These are phyloP conservation scores for Paragorgia papillata DNA, from an alignment of 92 coral and sea anemone genomes.

Conservation along the genomic window DNA sequence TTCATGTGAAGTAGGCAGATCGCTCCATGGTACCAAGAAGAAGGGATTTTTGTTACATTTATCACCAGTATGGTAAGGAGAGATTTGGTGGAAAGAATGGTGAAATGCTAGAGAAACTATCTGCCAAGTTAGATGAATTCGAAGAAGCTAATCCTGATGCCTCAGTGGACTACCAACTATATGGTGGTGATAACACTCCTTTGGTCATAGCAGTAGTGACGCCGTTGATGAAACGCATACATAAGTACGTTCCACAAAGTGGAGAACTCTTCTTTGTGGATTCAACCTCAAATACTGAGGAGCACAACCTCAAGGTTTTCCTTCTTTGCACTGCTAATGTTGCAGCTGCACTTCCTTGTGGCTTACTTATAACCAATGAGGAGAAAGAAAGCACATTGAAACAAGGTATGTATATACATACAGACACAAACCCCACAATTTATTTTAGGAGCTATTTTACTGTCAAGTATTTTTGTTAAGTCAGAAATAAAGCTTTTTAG, in stretches of 20 bases:
- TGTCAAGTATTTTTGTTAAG: too few relatives aligned
- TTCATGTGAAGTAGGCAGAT: slow-evolving; percentile 69
- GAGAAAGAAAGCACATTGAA: too few relatives aligned
- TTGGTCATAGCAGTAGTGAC: slow-evolving; percentile 52
- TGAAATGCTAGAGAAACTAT: slow-evolving; percentile 56
- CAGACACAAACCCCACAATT: too few relatives aligned
- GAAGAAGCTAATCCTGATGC: slow-evolving; percentile 55
- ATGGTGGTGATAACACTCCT: slow-evolving; percentile 64
- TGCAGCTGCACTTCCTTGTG: slow-evolving; percentile 67
- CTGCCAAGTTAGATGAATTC: slow-evolving; percentile 40
- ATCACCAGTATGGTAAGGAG: slow-evolving; percentile 58
- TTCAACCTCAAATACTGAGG: slow-evolving; percentile 64
- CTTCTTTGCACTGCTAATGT: slow-evolving; percentile 66
- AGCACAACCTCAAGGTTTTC: slow-evolving; percentile 62
- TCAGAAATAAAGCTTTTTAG: too few relatives aligned
- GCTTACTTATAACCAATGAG: too few relatives aligned
- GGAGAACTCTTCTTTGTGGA: slow-evolving; percentile 67
- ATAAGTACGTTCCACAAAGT: slow-evolving; percentile 53
- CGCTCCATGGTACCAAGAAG: slow-evolving; percentile 64
- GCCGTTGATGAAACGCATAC: slow-evolving; percentile 67
- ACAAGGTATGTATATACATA: too few relatives aligned
- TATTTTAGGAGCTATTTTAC: too few relatives aligned
- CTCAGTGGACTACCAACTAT: slow-evolving; percentile 58
- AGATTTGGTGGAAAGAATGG: slow-evolving; percentile 62
- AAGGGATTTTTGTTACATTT: slow-evolving; percentile 61